Conservation (phyloP, 2,797 vertebrate genomes). For the Netta rufina region DNA sequence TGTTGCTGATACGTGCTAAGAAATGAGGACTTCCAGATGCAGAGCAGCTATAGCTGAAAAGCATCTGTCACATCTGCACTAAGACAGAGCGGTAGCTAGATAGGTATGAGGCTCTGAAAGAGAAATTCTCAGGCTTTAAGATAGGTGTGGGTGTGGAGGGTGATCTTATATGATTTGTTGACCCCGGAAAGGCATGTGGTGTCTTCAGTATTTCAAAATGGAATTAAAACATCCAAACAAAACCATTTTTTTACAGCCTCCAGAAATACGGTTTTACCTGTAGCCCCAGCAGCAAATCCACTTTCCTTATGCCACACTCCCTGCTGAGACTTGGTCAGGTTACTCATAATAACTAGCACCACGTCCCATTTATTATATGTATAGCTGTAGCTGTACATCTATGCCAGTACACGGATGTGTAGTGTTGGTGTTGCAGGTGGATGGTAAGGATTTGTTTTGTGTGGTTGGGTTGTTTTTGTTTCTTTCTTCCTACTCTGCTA, state of each 20-base stretch:
- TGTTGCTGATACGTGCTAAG: background rate
- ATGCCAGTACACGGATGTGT: background rate
- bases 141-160: background rate
- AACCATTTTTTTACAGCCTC: background rate
- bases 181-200: background rate
- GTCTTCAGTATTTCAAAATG: background rate
- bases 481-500: background rate
- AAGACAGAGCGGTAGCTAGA: fast-evolving
- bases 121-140: background rate
- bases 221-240: background rate
- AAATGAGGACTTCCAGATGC: background rate
- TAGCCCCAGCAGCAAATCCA: background rate
- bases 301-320: background rate
- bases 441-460: background rate
- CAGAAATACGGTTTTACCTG: background rate
- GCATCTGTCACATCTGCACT: background rate
- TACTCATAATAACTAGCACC: background rate
- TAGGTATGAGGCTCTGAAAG: background rate
- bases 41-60: background rate
- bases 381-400: background rate
- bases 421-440: background rate
- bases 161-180: background rate
- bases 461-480: background rate
- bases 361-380: background rate
- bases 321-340: background rate